phyloP scores from a whole-genome alignment of 2,888 invertebrate genomes.

The Cloeon dipterum region DNA sequence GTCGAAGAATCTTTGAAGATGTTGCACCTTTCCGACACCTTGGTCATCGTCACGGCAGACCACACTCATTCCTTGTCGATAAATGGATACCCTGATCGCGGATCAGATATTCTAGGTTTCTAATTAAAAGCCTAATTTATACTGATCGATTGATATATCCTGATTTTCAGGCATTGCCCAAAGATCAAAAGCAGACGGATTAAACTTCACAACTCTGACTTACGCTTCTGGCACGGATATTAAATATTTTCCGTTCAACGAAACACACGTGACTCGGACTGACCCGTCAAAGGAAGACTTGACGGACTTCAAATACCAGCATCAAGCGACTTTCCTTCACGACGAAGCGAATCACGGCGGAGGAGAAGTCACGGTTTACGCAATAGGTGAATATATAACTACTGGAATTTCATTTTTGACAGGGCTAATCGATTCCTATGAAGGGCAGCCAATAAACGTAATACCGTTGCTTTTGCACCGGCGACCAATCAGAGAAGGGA shows the following conservation, averaged over 20 bases:
- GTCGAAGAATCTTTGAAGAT: conserved; percentile 37
- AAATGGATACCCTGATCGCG: conserved; percentile 50
- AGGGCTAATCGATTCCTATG: background rate
- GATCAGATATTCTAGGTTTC: conserved; percentile 43
- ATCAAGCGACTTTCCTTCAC: conserved; percentile 42
- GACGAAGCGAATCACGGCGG: conserved; percentile 63
- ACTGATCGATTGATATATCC: background rate
- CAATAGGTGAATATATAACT: conserved; percentile 41
- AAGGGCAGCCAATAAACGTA: no score
- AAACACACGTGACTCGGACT: conserved; percentile 30
- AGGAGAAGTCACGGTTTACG: conserved; percentile 68
- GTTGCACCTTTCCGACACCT: conserved; percentile 27
- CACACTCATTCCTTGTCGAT: conserved; percentile 59
- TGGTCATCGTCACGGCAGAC: conserved; percentile 68
- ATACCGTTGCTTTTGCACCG: no score
- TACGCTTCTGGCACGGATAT: conserved; percentile 41
- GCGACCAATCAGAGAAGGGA: no score
- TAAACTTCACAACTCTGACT: conserved; percentile 52
- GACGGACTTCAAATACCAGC: conserved; percentile 39
- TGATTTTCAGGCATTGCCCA: conserved; percentile 33
- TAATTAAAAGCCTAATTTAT: background rate
- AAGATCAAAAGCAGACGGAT: conserved; percentile 31
- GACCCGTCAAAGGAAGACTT: conserved; percentile 37
- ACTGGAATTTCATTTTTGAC: background rate
- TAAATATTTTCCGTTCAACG: conserved; percentile 14